Base-by-base conservation (phyloP, 35 echinoderm and acorn worm genomes). In the Eucidaris tribuloides region DNA sequence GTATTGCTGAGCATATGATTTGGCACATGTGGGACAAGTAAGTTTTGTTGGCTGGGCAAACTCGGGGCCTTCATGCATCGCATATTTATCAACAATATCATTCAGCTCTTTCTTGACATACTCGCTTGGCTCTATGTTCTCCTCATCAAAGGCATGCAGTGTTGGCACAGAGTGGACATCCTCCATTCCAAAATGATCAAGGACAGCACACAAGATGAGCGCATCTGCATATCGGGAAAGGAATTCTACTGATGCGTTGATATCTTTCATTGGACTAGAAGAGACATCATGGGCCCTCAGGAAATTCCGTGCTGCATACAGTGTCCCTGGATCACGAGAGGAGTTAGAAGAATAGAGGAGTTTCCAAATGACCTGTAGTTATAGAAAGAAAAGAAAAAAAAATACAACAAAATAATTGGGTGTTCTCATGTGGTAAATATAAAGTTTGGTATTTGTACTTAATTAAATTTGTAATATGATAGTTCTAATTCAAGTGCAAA, bases 331-430 rank as follows among this genome's bases (percentile, higher is more conserved):
- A 43, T 92, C 89, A 14, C 89, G 22, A 36, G 77, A 44, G 30
- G 90, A 92, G 1, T 62, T 86, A 3, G 79, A 82, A 9, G 77
- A 80, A 70, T 87, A 92, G n/a, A 86, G 37, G 7, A 58, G 38
- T 40, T 92, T 85, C 90, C 90, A 92, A 28, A 87, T 38, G 11
- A 86, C 90, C 90, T 92, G 79, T 3, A 72, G 45, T 45, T 41
- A 80, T 32, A 79, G 33, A 85, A 62, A 29, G 29, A 4, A 59
- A 42, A 58, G 9, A 33, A 27, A 29, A 22, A 23, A 28, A 18
- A 18, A 52, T 52, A 52, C 48, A 52, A 52, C n/a, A n/a, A n/a
- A n/a, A n/a, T n/a, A n/a, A 55, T 55, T 55, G 50, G 11, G 50
- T 55, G n/a, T 14, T 55, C n/a, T 55, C n/a, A n/a, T n/a, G n/a